Percentiles rank a stretch among this genome's conserved stretches.
phyloP scores from a whole-genome alignment of 1,140 invertebrate species.

The Delia radicum region DNA sequence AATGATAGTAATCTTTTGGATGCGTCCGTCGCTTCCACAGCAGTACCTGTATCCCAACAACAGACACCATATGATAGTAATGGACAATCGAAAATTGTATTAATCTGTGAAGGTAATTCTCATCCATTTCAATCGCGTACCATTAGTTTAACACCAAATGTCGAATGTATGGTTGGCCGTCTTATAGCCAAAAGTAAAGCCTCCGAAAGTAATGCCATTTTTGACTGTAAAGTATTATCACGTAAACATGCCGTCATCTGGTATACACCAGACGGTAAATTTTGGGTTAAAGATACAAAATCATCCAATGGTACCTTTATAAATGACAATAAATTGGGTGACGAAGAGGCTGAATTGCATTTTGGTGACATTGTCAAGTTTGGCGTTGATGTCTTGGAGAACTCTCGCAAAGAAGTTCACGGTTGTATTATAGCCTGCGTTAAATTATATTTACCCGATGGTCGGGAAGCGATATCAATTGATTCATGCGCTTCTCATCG shows the following conservation, averaged over 20 bases:
- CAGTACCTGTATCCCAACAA: no score
- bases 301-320: conserved; percentile 99
- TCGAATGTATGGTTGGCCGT: conserved; percentile 81
- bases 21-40: neutral
- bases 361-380: conserved; percentile 98
- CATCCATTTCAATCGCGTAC: conserved; percentile 83
- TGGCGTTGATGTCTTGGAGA: conserved; percentile 98
- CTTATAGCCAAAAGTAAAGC: conserved; percentile 87
- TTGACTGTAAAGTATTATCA: conserved; percentile 98
- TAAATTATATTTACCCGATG: conserved; percentile 90
- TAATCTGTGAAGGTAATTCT: conserved; percentile 87
- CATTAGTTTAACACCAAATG: conserved; percentile 63
- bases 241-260: conserved; percentile 95
- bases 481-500: conserved; percentile 62
- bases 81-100: conserved; percentile 68
- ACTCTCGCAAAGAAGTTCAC: conserved; percentile 93
- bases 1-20: conserved; percentile 5
- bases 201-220: conserved; percentile 85
- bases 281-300: conserved; percentile 83
- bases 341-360: conserved; percentile 80
- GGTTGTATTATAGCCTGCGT: conserved; percentile 94
- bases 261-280: conserved; percentile 80
- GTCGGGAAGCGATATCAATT: conserved; percentile 84
- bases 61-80: conserved; percentile 15
- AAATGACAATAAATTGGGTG: conserved; percentile 85